Evolutionary conservation across 2,888 invertebrate genomes (phyloP).

Genomic region (Leucozona laternaria): DNA sequence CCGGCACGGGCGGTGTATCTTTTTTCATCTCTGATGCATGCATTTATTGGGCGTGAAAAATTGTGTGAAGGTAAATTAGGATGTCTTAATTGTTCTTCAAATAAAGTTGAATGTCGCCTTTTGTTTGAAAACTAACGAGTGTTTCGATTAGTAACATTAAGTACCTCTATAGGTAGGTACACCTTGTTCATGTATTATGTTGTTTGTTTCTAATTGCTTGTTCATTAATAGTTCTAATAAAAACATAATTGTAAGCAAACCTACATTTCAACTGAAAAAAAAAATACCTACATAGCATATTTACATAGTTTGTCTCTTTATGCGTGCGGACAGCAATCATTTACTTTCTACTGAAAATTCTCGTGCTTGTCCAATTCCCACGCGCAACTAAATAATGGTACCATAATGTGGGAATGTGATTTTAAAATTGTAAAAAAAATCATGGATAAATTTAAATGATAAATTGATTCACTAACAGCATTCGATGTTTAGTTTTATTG

Average conservation of each 20-base stretch:
- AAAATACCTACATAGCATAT: too few relatives aligned
- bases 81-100: slow-evolving; percentile 6
- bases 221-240: background rate
- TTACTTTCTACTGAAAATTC: background rate
- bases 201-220: background rate
- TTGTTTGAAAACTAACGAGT: background rate
- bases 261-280: too few relatives aligned
- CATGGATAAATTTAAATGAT: background rate
- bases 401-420: slow-evolving; percentile 5
- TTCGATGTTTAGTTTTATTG: background rate
- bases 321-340: background rate
- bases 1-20: background rate
- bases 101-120: background rate
- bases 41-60: slow-evolving; percentile 28
- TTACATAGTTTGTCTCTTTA: background rate
- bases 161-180: background rate
- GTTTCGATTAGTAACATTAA: background rate
- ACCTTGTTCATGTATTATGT: background rate
- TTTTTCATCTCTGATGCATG: slow-evolving; percentile 1
- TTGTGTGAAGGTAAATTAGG: slow-evolving; percentile 2
- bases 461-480: background rate
- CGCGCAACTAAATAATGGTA: background rate
- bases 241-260: too few relatives aligned
- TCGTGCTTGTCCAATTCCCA: background rate
- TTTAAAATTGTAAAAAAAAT: background rate